Conservation (phyloP, 2,888 invertebrate genomes). For the Hanleya hanleyi region DNA sequence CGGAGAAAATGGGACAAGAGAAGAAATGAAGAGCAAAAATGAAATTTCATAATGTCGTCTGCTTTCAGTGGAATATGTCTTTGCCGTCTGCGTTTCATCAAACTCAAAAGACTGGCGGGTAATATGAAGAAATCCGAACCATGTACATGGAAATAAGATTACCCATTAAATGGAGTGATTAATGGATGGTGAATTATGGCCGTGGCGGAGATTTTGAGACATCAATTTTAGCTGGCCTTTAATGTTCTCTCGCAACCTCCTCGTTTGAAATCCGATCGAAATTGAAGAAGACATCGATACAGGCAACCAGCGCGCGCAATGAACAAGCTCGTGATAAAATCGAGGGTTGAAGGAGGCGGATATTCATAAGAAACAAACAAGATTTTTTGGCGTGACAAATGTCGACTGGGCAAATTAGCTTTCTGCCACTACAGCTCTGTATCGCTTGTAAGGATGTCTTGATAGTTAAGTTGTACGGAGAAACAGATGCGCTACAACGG, state of each 20-base stretch:
- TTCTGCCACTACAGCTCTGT: too few species aligned
- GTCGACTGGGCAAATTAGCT: too few species aligned
- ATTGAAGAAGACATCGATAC: conserved; percentile 6
- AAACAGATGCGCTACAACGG: not conserved
- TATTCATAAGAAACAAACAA: too few species aligned
- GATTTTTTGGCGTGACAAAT: too few species aligned
- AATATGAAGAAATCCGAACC: not conserved
- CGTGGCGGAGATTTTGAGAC: not conserved
- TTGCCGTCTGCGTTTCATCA: not conserved
- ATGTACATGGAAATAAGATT: not conserved
- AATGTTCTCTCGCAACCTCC: not conserved
- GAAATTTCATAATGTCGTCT: not conserved
- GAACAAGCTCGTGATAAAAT: too few species aligned
- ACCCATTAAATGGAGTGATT: not conserved
- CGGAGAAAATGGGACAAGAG: too few species aligned
- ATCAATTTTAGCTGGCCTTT: not conserved
- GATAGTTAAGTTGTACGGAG: not conserved
- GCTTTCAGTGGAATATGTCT: not conserved
- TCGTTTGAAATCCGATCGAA: not conserved
- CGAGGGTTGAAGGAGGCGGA: too few species aligned
- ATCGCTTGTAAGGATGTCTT: not conserved
- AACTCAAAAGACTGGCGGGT: not conserved
- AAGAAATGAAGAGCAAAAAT: too few species aligned
- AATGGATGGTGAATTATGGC: not conserved
- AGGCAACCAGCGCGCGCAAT: too few species aligned